These are phyloP conservation scores for Puntigrus tetrazona DNA, from an alignment of 2,113 vertebrate species.

Conservation along the genomic window DNA sequence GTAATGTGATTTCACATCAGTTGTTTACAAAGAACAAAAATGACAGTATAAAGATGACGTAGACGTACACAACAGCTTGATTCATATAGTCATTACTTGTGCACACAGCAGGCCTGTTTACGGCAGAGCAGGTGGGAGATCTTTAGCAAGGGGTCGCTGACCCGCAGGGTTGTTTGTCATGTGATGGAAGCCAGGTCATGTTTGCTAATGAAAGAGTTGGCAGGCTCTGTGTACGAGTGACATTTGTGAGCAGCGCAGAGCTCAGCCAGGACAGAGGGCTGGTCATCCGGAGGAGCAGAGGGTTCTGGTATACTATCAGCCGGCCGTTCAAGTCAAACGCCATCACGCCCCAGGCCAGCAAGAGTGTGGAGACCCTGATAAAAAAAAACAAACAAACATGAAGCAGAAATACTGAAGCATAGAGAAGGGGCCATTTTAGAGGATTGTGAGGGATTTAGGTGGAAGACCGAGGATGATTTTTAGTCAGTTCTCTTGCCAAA, in stretches of 20 bases:
- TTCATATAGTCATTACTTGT: not conserved
- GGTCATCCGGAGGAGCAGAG: conserved; percentile 34
- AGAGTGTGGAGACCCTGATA: conserved; percentile 9
- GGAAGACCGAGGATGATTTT: conserved; percentile 25
- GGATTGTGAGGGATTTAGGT: conserved; percentile 49
- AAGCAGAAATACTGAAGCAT: conserved; percentile 33
- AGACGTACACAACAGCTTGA: conserved; percentile 20
- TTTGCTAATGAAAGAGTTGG: conserved; percentile 55
- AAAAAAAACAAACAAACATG: conserved; percentile 5
- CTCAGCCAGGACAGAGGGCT: conserved; percentile 35
- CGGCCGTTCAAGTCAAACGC: conserved; percentile 30
- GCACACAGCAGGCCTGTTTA: conserved; percentile 30
- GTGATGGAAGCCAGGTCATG: conserved; percentile 40
- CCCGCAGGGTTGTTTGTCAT: conserved; percentile 35
- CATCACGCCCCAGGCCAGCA: not conserved
- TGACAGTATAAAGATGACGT: not conserved
- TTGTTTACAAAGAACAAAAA: not conserved
- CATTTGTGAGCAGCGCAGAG: conserved; percentile 45
- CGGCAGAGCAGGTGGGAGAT: conserved; percentile 37
- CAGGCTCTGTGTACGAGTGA: conserved; percentile 33
- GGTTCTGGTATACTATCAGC: conserved; percentile 37
- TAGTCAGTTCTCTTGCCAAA: conserved; percentile 17
- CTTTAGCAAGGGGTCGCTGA: conserved; percentile 24
- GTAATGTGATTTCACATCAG: not conserved
- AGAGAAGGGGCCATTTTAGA: conserved; percentile 37